Conservation (phyloP, 2,797 vertebrate genomes). For the Valencia hispanica region DNA sequence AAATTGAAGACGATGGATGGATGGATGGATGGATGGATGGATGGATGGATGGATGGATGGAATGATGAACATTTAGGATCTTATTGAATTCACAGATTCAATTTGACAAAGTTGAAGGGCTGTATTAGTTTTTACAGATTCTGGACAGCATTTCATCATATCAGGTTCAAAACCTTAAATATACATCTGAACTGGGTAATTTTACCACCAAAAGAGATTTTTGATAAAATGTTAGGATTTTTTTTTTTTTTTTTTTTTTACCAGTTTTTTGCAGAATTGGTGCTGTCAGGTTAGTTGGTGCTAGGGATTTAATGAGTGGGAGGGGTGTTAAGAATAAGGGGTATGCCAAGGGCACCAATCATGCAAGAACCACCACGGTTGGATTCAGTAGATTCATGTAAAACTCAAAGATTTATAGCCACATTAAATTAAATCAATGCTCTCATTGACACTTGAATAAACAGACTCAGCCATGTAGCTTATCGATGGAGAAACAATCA, state of each 20-base stretch:
- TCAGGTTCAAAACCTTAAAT: not conserved
- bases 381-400: not conserved
- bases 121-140: not conserved
- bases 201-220: not conserved
- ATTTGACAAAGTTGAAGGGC: not conserved
- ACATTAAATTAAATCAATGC: slow-evolving; percentile 21
- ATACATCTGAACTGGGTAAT: not conserved
- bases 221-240: not conserved
- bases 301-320: not conserved
- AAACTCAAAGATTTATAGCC: slow-evolving; percentile 8
- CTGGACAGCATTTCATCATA: not conserved
- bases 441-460: slow-evolving; percentile 13
- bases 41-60: not conserved
- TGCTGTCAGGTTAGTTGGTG: not conserved
- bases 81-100: not conserved
- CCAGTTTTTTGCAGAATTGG: not conserved
- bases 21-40: not conserved
- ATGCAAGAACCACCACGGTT: not conserved
- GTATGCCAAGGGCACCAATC: not conserved
- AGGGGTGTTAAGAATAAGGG: not conserved
- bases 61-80: not conserved
- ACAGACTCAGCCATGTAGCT: not conserved
- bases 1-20: not conserved
- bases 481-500: slow-evolving; percentile 3
- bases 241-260: not conserved